Conservation (phyloP, 2,888 invertebrate genomes). For the Rutpela maculata region DNA sequence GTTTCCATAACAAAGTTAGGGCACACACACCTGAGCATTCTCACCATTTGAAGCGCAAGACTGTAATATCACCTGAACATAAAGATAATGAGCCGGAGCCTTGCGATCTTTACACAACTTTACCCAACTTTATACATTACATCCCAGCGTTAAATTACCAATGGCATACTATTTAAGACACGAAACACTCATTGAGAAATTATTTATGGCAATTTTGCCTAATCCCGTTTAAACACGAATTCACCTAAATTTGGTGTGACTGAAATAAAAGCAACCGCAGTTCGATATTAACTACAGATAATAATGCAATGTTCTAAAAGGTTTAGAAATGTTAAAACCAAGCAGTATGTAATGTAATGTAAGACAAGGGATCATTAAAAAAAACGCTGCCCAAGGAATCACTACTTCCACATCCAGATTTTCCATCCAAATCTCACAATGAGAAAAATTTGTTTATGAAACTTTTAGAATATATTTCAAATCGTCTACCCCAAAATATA, state of each 20-base stretch:
- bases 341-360: too few species aligned
- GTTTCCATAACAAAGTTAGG: slow-evolving; percentile 72
- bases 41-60: slow-evolving; percentile 65
- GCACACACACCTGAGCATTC: slow-evolving; percentile 68
- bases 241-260: slow-evolving; percentile 26
- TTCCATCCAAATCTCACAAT: too few species aligned
- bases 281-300: neutral
- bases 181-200: slow-evolving; percentile 64
- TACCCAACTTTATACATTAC: slow-evolving; percentile 67
- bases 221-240: slow-evolving; percentile 31
- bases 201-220: slow-evolving; percentile 54
- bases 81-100: slow-evolving; percentile 65
- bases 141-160: slow-evolving; percentile 65
- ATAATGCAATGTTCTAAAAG: neutral
- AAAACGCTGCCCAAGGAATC: too few species aligned
- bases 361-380: too few species aligned
- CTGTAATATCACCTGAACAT: slow-evolving; percentile 66
- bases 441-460: too few species aligned
- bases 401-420: too few species aligned
- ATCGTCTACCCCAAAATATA: too few species aligned
- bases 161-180: slow-evolving; percentile 57
- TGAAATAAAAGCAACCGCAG: slow-evolving; percentile 27
- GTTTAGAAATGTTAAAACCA: neutral
- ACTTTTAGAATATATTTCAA: too few species aligned
- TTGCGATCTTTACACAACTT: slow-evolving; percentile 69